These are phyloP conservation scores for Trididemnum clinides DNA, from an alignment of 23 tunicate genomes.

Conservation along the genomic window DNA sequence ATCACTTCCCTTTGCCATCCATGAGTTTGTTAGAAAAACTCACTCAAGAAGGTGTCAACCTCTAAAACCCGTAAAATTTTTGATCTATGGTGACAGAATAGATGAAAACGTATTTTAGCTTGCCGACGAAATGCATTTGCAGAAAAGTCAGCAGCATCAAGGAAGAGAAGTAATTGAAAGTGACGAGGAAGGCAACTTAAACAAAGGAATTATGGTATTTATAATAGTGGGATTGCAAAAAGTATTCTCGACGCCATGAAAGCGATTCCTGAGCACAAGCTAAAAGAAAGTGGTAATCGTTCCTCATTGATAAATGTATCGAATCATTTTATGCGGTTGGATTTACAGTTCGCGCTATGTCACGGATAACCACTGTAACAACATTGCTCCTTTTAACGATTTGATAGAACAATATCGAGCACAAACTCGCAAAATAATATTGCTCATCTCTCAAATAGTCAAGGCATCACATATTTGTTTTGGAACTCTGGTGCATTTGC, in stretches of 20 bases:
- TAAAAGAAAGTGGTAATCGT: neutral
- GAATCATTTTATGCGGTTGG: neutral
- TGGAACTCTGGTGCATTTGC: neutral
- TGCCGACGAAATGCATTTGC: constrained; percentile 11
- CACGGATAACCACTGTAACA: constrained; percentile 2
- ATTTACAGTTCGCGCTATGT: neutral
- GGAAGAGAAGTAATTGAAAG: neutral
- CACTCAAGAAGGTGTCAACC: neutral
- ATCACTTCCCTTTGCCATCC: constrained; percentile 7
- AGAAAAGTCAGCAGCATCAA: neutral
- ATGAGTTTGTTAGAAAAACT: neutral
- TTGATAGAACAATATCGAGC: neutral
- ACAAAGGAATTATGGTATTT: neutral
- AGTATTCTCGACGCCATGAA: neutral
- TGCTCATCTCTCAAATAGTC: too few species aligned
- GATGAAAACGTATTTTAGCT: neutral
- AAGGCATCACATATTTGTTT: too few species aligned
- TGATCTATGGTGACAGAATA: neutral
- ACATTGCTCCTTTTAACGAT: neutral
- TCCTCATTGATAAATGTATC: neutral
- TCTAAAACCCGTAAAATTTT: neutral
- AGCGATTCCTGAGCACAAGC: neutral
- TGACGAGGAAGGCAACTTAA: neutral
- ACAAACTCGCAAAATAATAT: too few species aligned
- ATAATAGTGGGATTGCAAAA: neutral